Evolutionary conservation across 2,888 invertebrate genomes (phyloP).

Genomic region (Trichogramma dendrolimi): DNA sequence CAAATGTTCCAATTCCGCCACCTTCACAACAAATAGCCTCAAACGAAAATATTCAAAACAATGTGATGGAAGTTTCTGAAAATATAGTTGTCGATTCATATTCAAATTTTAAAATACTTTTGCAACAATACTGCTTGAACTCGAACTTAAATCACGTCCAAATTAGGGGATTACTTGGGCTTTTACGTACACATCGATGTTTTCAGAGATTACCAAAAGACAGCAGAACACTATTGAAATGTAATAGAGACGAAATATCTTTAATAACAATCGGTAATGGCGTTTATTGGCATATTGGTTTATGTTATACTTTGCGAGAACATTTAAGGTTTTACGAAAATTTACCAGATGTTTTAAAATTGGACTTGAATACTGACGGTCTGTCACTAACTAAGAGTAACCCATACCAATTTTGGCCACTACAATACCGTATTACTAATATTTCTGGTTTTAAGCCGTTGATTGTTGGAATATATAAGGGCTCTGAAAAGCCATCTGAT

Average conservation of each 20-base stretch:
- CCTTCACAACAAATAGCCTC: too few species aligned
- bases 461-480: slow-evolving; percentile 1
- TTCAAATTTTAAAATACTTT: neutral
- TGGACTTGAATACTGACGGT: slow-evolving; percentile 6
- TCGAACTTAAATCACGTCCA: neutral
- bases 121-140: neutral
- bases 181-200: neutral
- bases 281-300: slow-evolving; percentile 3
- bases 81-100: neutral
- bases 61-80: neutral
- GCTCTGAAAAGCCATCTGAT: neutral
- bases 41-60: too few species aligned
- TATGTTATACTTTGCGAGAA: neutral
- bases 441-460: slow-evolving; percentile 2
- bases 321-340: neutral
- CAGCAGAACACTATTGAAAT: slow-evolving; percentile 2
- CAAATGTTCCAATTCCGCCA: too few species aligned
- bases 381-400: neutral
- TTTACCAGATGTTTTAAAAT: neutral
- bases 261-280: neutral
- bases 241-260: neutral
- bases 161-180: neutral
- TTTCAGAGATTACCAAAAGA: slow-evolving; percentile 2
- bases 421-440: slow-evolving; percentile 2
- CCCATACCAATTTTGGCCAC: slow-evolving; percentile 5